A percentile compares a stretch with the other conserved stretches of the same genome.
Evolutionary conservation across 2,888 invertebrate genomes (phyloP).

Genomic region (Cabera pusaria): DNA sequence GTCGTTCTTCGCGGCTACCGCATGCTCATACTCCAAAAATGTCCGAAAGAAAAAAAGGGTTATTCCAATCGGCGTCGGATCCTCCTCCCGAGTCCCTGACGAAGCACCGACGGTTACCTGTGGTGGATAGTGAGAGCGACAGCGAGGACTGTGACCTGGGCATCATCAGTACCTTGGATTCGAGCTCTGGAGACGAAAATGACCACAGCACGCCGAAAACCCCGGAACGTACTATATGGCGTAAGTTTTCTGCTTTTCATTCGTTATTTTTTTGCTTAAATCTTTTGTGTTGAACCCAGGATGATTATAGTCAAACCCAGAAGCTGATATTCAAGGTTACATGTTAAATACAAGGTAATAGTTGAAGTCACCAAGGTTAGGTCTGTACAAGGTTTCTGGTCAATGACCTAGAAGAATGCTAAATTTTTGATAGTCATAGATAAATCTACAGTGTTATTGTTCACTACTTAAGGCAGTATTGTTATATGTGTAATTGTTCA

Average conservation of each 20-base stretch:
- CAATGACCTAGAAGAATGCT: conserved; percentile 20
- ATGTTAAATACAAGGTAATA: conserved; percentile 11
- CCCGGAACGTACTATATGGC: conserved; percentile 59
- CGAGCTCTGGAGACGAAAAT: conserved; percentile 69
- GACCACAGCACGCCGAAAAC: conserved; percentile 63
- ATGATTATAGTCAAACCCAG: conserved; percentile 1
- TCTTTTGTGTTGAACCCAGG: not conserved
- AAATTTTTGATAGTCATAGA: too few species aligned
- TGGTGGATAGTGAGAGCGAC: conserved; percentile 74
- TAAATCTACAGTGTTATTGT: too few species aligned
- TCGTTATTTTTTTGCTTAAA: not conserved
- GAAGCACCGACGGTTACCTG: conserved; percentile 66
- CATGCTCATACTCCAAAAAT: conserved; percentile 82
- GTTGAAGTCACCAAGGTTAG: conserved; percentile 17
- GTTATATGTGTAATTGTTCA: too few species aligned
- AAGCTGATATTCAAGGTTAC: conserved; percentile 11
- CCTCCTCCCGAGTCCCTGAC: conserved; percentile 62
- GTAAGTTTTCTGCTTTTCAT: conserved; percentile 49
- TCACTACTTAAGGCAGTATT: too few species aligned
- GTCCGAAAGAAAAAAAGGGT: conserved; percentile 85
- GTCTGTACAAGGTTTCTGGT: conserved; percentile 10
- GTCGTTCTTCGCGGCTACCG: conserved; percentile 62
- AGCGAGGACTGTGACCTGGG: conserved; percentile 82
- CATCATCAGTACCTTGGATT: conserved; percentile 81
- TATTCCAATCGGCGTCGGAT: conserved; percentile 75